Conservation (phyloP, 2,888 invertebrate genomes). For the Ligdia adustata region DNA sequence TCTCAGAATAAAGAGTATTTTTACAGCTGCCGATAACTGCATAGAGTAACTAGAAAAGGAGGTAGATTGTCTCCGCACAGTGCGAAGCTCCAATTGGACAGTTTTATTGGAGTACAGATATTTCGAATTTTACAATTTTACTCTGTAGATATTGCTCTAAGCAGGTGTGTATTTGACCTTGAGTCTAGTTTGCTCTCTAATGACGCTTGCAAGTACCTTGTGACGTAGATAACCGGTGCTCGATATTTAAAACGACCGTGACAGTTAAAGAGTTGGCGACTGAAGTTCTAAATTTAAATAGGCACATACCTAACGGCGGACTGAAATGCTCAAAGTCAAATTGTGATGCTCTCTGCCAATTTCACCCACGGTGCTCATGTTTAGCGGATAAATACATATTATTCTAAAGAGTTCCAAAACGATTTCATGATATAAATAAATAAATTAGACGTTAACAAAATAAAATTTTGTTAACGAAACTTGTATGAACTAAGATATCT, state of each 20-base stretch:
- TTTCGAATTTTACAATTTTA: conserved; percentile 21
- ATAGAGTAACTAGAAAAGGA: conserved; percentile 41
- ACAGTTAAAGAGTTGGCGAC: conserved; percentile 41
- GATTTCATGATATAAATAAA: too few species aligned
- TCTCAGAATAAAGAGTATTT: conserved; percentile 48
- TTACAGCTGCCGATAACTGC: conserved; percentile 49
- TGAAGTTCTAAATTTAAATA: conserved; percentile 38
- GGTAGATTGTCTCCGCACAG: conserved; percentile 15
- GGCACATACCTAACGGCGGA: conserved; percentile 38
- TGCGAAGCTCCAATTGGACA: conserved; percentile 22
- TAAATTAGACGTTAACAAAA: too few species aligned
- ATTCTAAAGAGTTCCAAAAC: too few species aligned
- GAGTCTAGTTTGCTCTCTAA: conserved; percentile 14
- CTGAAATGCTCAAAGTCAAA: conserved; percentile 40
- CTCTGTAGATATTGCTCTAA: conserved; percentile 16
- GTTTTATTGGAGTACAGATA: conserved; percentile 37
- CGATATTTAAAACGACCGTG: conserved; percentile 40
- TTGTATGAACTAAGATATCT: too few species aligned
- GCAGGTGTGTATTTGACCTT: conserved; percentile 15
- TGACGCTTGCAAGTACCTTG: conserved; percentile 27
- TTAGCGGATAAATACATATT: conserved; percentile 13
- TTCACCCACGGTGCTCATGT: conserved; percentile 31
- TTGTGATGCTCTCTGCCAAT: conserved; percentile 35
- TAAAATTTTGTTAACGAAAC: too few species aligned
- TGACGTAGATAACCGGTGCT: conserved; percentile 34